phyloP scores from a whole-genome alignment of 2,113 vertebrate genomes.

The Eretmodus cyanostictus region DNA sequence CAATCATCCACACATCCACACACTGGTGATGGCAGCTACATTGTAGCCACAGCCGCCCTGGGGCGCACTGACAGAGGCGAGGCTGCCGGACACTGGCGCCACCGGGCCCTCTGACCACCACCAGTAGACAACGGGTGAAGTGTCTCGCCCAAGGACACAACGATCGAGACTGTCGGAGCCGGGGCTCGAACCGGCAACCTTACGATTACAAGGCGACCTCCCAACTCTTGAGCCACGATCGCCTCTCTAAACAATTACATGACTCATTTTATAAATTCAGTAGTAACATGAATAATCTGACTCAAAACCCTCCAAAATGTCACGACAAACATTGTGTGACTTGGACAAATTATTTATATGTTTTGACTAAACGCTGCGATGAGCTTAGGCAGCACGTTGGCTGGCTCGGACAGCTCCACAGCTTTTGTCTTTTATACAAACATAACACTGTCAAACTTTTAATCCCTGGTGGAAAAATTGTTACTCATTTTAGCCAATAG shows the following conservation, averaged over 20 bases:
- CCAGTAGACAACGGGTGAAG: not conserved
- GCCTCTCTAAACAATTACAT: not conserved
- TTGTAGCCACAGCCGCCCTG: accelerated
- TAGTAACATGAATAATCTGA: not conserved
- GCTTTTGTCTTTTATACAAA: not conserved
- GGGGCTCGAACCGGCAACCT: not conserved
- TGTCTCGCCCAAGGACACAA: accelerated
- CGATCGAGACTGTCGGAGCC: accelerated
- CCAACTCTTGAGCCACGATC: not conserved
- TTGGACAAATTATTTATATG: not conserved
- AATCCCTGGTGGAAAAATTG: not conserved
- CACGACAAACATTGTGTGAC: not conserved
- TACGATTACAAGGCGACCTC: accelerated
- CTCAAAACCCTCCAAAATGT: not conserved
- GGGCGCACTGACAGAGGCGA: not conserved
- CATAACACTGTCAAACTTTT: not conserved
- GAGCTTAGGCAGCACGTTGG: not conserved
- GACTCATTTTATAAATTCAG: not conserved
- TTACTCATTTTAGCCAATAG: not conserved
- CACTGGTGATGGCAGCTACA: not conserved
- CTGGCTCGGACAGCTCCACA: not conserved
- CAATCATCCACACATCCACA: accelerated
- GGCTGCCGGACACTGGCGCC: not conserved
- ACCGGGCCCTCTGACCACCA: not conserved
- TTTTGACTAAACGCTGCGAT: not conserved